Base-by-base conservation (phyloP, 2,888 invertebrate species). In the Mesoligia furuncula region DNA sequence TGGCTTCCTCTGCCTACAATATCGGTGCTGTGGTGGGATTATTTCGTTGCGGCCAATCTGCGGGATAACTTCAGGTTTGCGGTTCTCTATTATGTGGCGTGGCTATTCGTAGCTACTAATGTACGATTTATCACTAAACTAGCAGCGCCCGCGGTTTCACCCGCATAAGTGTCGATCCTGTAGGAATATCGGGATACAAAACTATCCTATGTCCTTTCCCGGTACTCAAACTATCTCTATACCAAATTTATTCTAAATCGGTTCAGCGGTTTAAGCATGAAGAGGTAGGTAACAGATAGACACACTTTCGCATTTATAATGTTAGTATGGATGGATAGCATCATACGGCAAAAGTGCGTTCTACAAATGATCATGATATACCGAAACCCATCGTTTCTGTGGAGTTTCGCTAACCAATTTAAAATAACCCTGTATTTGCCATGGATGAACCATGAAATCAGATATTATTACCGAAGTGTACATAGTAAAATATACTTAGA, bases 61-160 rank as follows among this genome's bases (percentile, higher is more conserved):
- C 24, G 77, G 68, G 13, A 76, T 64, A 31, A 48, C 77, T 77
- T 64, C 62, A 64, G 82, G 82, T 51, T 36, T 80, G 77, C 68
- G 82, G 80, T 77, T 15, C 31, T 42, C 39, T 51, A 69, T 69
- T 77, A 31, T 77, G 77, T 68, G 68, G 67, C n/a, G 45, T 39
- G 5, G 45, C 24, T 62, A 11, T 31, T 48, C 13, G 3, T 76
- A 54, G 31, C 45, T 45, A 31, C 36, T 57, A 15, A 39, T 75
- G 31, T 31, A 31, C 24, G n/a, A 48, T 64, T 76, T 76, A 61
- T 66, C 27, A 45, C 42, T 67, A 59, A 31, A 36, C 36, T 36
- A 36, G 36, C 36, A 36, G 36, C 6, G 36, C 4, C 36, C 36
- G 36, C 36, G 36, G 36, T 36, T 36, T 36, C 36, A 36, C 36